phyloP scores from a whole-genome alignment of 1,140 invertebrate species.

The Aphidius gifuensis region DNA sequence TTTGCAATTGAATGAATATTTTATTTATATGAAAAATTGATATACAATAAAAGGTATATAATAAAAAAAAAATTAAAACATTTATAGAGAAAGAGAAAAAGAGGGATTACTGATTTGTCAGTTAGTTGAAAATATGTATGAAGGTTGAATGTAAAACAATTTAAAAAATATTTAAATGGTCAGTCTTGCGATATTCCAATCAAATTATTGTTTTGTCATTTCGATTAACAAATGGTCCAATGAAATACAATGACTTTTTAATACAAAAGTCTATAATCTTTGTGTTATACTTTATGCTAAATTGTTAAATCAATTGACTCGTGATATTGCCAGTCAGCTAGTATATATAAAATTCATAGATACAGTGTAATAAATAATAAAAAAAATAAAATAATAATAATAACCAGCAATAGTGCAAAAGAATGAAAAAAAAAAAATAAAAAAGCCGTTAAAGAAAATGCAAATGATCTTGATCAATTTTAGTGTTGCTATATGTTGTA shows the following conservation, averaged over 20 bases:
- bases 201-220: conserved; percentile 52
- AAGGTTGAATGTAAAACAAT: conserved; percentile 27
- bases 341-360: conserved; percentile 1
- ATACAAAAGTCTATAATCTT: conserved; percentile 51
- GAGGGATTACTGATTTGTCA: conserved; percentile 5
- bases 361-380: neutral
- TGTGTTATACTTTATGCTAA: conserved; percentile 37
- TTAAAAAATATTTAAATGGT: conserved; percentile 40
- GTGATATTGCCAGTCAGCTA: conserved; percentile 15
- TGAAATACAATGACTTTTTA: conserved; percentile 46
- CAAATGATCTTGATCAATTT: conserved; percentile 1
- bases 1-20: no score
- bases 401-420: conserved; percentile 1
- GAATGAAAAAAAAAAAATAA: conserved; percentile 1
- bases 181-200: conserved; percentile 39
- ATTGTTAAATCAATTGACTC: conserved; percentile 8
- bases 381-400: neutral
- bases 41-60: neutral
- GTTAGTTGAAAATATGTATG: conserved; percentile 15
- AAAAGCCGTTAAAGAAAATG: conserved; percentile 15
- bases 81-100: neutral
- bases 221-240: conserved; percentile 49
- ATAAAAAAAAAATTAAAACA: conserved; percentile 9
- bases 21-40: no score
- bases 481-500: no score